Evolutionary conservation across 1,140 invertebrate species (phyloP).

Genomic region (Venustaconcha ellipsiformis): DNA sequence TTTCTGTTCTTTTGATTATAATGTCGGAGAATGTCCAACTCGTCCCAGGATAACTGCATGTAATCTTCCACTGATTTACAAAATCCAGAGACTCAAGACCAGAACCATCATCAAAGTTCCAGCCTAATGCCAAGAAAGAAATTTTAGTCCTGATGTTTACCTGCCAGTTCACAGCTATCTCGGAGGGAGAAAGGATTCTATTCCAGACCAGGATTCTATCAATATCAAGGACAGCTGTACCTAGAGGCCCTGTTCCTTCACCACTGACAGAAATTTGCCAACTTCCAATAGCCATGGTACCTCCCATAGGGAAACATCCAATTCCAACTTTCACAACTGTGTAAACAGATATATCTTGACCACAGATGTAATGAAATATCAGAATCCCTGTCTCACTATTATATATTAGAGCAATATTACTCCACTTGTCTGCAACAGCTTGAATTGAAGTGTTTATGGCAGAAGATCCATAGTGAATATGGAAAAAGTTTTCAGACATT

Average conservation of each 20-base stretch:
- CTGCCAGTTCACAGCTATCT: too few species aligned
- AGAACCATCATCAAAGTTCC: slow-evolving; percentile 30
- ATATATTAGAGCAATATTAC: slow-evolving; percentile 33
- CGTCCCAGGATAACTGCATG: too few species aligned
- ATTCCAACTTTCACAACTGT: slow-evolving; percentile 1
- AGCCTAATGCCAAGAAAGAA: background rate
- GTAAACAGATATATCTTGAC: slow-evolving; percentile 8
- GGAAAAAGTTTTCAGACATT: too few species aligned
- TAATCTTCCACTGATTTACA: background rate
- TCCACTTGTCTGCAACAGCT: slow-evolving; percentile 28
- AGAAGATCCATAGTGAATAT: background rate
- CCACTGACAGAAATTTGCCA: slow-evolving; percentile 31
- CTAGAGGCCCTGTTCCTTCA: background rate
- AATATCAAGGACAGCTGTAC: slow-evolving; percentile 21
- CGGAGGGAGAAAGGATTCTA: too few species aligned
- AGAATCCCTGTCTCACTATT: slow-evolving; percentile 13
- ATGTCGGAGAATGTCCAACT: too few species aligned
- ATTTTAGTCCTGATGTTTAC: too few species aligned
- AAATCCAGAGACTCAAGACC: slow-evolving; percentile 17
- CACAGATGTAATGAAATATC: slow-evolving; percentile 29
- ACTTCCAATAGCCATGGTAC: slow-evolving; percentile 30
- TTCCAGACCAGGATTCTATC: slow-evolving; percentile 40
- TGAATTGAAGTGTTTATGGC: background rate
- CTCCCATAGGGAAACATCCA: slow-evolving; percentile 17
- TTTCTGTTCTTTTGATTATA: too few species aligned